These are phyloP conservation scores for Liolophura sinensis DNA, from an alignment of 1,140 invertebrate species.

Conservation along the genomic window DNA sequence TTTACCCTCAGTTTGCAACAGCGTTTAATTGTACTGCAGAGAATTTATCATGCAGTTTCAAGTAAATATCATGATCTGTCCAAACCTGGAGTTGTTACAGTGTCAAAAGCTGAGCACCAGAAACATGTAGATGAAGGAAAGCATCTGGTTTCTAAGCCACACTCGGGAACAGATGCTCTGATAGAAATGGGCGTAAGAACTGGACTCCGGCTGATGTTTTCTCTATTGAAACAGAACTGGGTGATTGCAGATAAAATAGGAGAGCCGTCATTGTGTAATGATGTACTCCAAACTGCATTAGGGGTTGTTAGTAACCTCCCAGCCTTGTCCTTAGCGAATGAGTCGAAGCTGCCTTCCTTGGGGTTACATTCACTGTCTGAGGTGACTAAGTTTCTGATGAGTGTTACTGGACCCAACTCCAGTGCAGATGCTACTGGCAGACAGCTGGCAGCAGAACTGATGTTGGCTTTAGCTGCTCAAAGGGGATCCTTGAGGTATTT, in stretches of 20 bases:
- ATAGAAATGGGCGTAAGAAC: constrained; percentile 70
- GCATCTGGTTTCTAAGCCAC: constrained; percentile 17
- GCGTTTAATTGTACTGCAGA: constrained; percentile 65
- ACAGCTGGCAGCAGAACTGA: constrained; percentile 63
- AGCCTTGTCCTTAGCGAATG: constrained; percentile 67
- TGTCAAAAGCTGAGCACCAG: not conserved
- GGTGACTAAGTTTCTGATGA: constrained; percentile 63
- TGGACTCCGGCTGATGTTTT: constrained; percentile 68
- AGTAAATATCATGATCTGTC: constrained; percentile 62
- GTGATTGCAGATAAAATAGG: constrained; percentile 39
- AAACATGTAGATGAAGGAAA: constrained; percentile 10
- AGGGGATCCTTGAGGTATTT: constrained; percentile 68
- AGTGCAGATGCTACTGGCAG: constrained; percentile 63
- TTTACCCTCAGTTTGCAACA: constrained; percentile 65
- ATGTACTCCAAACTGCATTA: constrained; percentile 66
- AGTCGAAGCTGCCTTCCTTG: constrained; percentile 64
- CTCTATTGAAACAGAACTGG: constrained; percentile 68
- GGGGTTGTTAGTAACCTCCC: constrained; percentile 65
- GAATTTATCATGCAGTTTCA: constrained; percentile 67
- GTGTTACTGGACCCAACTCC: constrained; percentile 62
- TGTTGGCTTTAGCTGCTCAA: constrained; percentile 66
- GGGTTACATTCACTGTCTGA: constrained; percentile 63
- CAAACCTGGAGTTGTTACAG: constrained; percentile 9
- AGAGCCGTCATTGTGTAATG: constrained; percentile 62
- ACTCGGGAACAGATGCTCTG: constrained; percentile 64